Base-by-base conservation (phyloP, 1,140 invertebrate genomes). In the Drosophila ficusphila region DNA sequence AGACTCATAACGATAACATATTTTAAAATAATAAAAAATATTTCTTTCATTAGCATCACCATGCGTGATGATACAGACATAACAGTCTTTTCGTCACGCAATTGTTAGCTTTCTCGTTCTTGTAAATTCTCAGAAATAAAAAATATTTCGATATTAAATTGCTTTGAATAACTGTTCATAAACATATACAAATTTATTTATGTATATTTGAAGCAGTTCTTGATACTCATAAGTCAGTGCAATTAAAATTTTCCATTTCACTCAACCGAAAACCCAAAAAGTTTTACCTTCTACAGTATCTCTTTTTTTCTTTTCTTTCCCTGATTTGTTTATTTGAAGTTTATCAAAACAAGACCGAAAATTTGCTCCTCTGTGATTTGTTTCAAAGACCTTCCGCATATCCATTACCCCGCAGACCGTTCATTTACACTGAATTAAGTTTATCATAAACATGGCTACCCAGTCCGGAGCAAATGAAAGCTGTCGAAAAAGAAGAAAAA, bases 211-310 rank as follows among this genome's bases (percentile, higher is more conserved):
- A 16, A 12, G 5, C 31, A 12, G 11, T 31, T 7, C 7, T 64
- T 18, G 16, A 19, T 19, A 65, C 34, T 23, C 42, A 25, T 41
- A 7, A 19, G 19, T 33, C 34, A 61, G 16, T 88, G 88, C 88
- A 90, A 90, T 90, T 90, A 90, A 90, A 90, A 90, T 90, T 79
- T 90, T 90, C 88, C 88, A 90, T 88, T 88, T 88, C 88, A 88
- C 72, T 90, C 88, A 86, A 90, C 88, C 64, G 72, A 53, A 88
- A 88, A 82, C 46, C 62, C 11, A 82, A 57, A 86, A 83, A 83
- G 74, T 88, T 89, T 79, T 42, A 69, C 42, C 42, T 67, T 65
- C 60, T 57, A 42, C 39, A 49, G 51, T 64, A n/a, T 69, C 41
- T 65, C 44, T 71, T 29, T 42, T 52, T 82, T 74, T 72, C 53